Percentiles rank a stretch among this genome's conserved stretches.
Evolutionary conservation across 1,140 invertebrate species (phyloP).

Genomic region (Temnothorax curvispinosus): DNA sequence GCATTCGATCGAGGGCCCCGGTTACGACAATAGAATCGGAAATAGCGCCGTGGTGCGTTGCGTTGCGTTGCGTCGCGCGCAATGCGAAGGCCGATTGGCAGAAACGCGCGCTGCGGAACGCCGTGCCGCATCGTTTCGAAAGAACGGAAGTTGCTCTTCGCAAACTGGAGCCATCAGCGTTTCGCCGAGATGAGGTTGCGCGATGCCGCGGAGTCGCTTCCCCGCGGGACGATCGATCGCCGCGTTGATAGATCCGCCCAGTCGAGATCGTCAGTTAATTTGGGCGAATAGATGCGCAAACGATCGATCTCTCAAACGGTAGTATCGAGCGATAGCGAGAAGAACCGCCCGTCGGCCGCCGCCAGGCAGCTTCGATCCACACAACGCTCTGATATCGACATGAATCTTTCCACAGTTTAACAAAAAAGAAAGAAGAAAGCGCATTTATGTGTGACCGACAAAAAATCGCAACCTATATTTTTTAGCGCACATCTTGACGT

Average conservation of each 20-base stretch:
- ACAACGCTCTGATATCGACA: background rate
- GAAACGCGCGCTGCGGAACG: conserved; percentile 69
- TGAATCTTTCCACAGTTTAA: background rate
- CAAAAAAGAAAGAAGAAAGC: background rate
- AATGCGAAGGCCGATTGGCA: conserved; percentile 65
- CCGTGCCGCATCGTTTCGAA: conserved; percentile 67
- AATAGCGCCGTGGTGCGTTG: conserved; percentile 58
- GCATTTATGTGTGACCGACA: background rate
- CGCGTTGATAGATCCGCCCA: background rate
- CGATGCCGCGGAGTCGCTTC: conserved; percentile 18
- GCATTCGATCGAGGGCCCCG: conserved; percentile 49
- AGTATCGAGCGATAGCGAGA: background rate
- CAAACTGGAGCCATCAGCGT: conserved; percentile 63
- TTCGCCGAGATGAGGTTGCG: conserved; percentile 51
- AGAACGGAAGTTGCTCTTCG: conserved; percentile 71
- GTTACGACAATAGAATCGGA: conserved; percentile 69
- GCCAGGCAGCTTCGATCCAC: background rate
- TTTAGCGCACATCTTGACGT: no score
- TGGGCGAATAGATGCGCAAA: background rate
- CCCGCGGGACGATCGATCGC: background rate
- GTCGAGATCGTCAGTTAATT: background rate
- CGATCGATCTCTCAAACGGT: background rate
- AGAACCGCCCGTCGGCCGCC: conserved; percentile 30
- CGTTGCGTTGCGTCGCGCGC: conserved; percentile 61
- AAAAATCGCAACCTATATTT: background rate